Evolutionary conservation across 53 echinoderm and acorn worm species (phyloP).

Genomic region (Pentamera pediparva): DNA sequence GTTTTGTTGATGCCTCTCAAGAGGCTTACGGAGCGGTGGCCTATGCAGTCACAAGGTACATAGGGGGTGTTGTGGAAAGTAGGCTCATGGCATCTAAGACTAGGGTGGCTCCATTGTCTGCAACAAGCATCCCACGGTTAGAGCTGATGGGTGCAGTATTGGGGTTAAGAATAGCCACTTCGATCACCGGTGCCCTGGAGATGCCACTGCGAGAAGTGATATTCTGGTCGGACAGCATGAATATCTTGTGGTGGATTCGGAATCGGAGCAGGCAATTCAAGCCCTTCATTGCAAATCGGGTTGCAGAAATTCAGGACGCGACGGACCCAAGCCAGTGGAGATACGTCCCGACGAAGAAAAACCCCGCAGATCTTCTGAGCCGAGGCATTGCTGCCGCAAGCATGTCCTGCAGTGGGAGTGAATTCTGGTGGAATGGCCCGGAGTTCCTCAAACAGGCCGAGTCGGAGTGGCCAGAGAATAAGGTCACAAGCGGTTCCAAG

Average conservation of each 20-base stretch:
- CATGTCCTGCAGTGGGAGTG: no score
- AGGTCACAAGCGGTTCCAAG: neutral
- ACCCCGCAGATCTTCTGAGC: neutral
- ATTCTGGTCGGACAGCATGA: neutral
- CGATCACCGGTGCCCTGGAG: neutral
- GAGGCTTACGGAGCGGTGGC: neutral
- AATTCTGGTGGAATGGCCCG: conserved; percentile 1
- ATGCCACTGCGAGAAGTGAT: neutral
- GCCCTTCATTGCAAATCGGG: neutral
- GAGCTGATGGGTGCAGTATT: conserved; percentile 30
- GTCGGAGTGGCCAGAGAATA: neutral
- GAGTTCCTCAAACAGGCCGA: neutral
- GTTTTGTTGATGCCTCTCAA: conserved; percentile 18
- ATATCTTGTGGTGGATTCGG: neutral
- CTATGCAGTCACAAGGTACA: neutral
- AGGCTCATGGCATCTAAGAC: conserved; percentile 21
- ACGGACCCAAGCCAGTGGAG: neutral
- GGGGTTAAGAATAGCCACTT: neutral
- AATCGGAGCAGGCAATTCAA: neutral
- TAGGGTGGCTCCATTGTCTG: conserved; percentile 1
- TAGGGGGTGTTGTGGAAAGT: neutral
- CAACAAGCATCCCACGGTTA: conserved; percentile 3
- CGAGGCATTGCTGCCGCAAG: no score
- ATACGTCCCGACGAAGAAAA: neutral
- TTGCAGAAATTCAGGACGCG: neutral